Conservation (phyloP, 2,113 vertebrate genomes). For the Pipra filicauda region DNA sequence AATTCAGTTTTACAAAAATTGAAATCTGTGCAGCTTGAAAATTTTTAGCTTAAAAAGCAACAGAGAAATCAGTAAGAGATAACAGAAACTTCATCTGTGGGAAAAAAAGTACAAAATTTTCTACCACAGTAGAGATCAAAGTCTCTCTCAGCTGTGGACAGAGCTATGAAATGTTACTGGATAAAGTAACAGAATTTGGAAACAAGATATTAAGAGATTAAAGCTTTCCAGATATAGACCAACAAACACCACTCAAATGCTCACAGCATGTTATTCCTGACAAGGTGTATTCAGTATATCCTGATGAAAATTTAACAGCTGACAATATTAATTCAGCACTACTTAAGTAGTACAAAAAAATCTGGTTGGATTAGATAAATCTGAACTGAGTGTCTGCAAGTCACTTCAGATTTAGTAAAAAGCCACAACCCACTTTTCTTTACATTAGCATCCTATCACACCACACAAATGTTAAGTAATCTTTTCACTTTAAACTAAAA, state of each 20-base stretch:
- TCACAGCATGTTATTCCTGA: background rate
- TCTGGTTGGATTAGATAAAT: background rate
- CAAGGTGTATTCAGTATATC: background rate
- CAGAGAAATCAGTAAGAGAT: background rate
- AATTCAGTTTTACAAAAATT: background rate
- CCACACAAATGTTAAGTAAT: background rate
- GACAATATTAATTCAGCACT: background rate
- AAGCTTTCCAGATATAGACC: constrained; percentile 12
- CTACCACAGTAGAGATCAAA: background rate
- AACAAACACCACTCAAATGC: background rate
- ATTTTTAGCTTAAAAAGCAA: background rate
- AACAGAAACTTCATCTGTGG: background rate
- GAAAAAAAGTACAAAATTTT: constrained; percentile 17
- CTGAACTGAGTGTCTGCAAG: background rate
- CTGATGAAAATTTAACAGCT: background rate
- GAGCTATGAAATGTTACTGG: background rate
- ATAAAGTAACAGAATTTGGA: constrained; percentile 39
- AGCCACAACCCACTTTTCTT: background rate
- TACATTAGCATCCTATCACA: background rate
- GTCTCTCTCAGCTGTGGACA: constrained; percentile 9
- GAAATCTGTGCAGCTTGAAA: background rate
- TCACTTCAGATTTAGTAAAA: background rate
- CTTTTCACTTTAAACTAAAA: background rate
- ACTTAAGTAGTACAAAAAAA: background rate
- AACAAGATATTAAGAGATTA: constrained; percentile 5